phyloP scores from a whole-genome alignment of 2,888 invertebrate genomes.

The Cephus pygmeus region DNA sequence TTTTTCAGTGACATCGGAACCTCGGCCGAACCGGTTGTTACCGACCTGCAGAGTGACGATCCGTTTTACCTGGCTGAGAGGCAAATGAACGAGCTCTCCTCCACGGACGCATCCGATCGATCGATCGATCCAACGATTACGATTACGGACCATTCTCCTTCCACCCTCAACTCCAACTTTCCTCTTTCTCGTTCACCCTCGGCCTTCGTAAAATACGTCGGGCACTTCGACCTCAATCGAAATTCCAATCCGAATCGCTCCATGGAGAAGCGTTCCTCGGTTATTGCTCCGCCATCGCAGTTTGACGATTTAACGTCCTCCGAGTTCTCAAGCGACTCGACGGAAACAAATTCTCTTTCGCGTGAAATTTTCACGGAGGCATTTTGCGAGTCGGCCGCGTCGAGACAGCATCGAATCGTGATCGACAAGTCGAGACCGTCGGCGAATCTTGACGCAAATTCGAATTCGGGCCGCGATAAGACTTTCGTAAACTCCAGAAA shows the following conservation, averaged over 20 bases:
- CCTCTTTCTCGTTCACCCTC: conserved; percentile 58
- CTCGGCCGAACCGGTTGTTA: too few species aligned
- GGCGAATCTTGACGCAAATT: conserved; percentile 9
- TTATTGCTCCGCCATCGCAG: conserved; percentile 65
- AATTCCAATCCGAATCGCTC: conserved; percentile 16
- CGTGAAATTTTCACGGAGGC: conserved; percentile 43
- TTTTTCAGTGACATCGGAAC: conserved; percentile 41
- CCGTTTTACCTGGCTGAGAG: conserved; percentile 84
- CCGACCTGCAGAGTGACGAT: conserved; percentile 71
- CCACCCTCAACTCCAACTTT: conserved; percentile 40
- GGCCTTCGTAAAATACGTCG: conserved; percentile 59
- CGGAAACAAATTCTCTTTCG: conserved; percentile 55
- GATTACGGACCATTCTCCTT: conserved; percentile 45
- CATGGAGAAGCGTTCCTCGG: conserved; percentile 56
- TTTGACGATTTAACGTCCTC: conserved; percentile 61
- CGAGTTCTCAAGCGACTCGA: conserved; percentile 56
- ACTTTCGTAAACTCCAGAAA: conserved; percentile 33
- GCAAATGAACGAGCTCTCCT: conserved; percentile 84
- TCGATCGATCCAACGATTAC: conserved; percentile 21
- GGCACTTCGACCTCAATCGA: conserved; percentile 23
- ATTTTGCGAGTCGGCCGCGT: conserved; percentile 5
- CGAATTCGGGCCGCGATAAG: conserved; percentile 16
- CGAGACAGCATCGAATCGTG: background rate
- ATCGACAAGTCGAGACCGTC: conserved; percentile 6
- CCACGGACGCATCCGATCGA: conserved; percentile 54